Base-by-base conservation (phyloP, 2,888 invertebrate species). In the Nemoura dubitans region DNA sequence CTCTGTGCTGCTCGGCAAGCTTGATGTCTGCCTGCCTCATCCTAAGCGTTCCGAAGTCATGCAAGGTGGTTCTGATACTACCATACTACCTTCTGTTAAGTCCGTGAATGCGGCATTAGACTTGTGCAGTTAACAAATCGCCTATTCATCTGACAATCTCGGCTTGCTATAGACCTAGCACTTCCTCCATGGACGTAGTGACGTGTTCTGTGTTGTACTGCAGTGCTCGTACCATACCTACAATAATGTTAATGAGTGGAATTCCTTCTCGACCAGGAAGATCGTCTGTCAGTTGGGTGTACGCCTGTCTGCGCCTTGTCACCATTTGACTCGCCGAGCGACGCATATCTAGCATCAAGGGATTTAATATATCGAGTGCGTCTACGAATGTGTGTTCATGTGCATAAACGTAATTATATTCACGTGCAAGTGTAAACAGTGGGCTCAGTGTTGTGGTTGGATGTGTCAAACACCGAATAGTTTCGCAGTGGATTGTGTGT, bases 31-130 rank as follows among this genome's bases (percentile, higher is more conserved):
- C 36, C 14, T 59, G 21, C 59, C 36, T 36, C 30, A 85, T 81
- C 59, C 59, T 1, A 59, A 59, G 59, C 86, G 83, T 81, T 76
- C 42, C 83, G 77, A 83, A 78, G 87, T 85, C 88, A 87, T 83
- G 87, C 86, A 87, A 87, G 86, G 87, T 87, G 87, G 87, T 87
- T 81, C 27, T 81, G 28, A 59, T 59, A 59, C 16, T 59, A 59
- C 59, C 59, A 59, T n/a, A 25, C 78, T 59, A n/a, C 26, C 76
- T 43, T 27, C 36, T 76, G 25, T 43, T 2, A 59, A 26, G 78
- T 76, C 0, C 29, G 43, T 25, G 29, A 29, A 30, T 26, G 59
- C 30, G 26, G 26, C 43, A n/a, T 83, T 26, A 43, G 43, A 25
- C 83, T 42, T 25, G 85, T 76, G 85, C 3, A 26, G 27, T 76